Percentiles rank a stretch among this genome's conserved stretches.
Conservation (phyloP, 1,140 invertebrate species). For the Bombus superbus region DNA sequence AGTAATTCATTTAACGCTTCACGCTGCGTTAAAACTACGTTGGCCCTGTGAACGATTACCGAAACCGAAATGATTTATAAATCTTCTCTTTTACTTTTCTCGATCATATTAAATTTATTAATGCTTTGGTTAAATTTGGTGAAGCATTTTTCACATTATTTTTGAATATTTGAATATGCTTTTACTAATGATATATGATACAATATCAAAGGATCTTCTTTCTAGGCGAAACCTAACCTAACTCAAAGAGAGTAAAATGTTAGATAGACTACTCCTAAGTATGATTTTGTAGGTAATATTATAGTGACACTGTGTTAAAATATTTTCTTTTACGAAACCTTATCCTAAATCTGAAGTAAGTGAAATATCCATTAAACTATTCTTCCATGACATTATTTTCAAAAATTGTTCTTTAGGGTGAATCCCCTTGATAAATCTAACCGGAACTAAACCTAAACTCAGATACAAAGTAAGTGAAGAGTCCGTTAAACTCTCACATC, state of each 20-base stretch:
- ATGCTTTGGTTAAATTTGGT: neutral
- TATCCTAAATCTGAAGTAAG: neutral
- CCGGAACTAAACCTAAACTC: neutral
- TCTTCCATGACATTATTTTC: neutral
- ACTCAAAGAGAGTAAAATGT: too few species aligned
- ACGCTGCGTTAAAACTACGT: constrained; percentile 5
- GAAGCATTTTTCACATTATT: too few species aligned
- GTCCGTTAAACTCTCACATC: neutral
- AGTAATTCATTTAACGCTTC: constrained; percentile 39
- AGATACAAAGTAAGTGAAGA: neutral
- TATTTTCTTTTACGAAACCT: neutral
- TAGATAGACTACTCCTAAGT: too few species aligned
- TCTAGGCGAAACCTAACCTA: too few species aligned
- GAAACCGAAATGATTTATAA: neutral
- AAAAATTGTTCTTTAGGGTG: neutral
- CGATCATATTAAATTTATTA: neutral
- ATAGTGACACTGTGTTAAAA: neutral
- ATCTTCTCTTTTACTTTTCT: neutral
- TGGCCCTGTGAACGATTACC: neutral
- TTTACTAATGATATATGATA: too few species aligned
- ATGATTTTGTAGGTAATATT: too few species aligned
- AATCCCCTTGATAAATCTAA: neutral
- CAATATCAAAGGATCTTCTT: too few species aligned
- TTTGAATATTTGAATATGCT: too few species aligned
- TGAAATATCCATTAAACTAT: neutral